A percentile compares a stretch with the other conserved stretches of the same genome.
Conservation (phyloP, 2,797 vertebrate species). For the Manis javanica region DNA sequence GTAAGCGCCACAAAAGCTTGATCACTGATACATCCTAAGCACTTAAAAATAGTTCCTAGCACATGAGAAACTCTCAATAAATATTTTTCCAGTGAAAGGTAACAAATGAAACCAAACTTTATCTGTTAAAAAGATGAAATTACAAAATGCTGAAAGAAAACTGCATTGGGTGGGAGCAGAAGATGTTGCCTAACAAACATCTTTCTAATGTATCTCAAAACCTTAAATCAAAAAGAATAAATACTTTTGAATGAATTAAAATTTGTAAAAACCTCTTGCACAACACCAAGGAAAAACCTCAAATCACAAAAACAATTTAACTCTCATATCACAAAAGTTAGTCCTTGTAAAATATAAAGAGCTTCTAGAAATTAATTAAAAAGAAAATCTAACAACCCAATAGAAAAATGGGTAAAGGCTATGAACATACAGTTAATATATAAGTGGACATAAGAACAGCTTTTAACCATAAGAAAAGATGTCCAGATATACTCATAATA, state of each 20-base stretch:
- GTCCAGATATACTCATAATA: background rate
- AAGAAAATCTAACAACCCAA: background rate
- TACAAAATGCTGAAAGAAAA: background rate
- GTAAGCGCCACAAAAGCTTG: background rate
- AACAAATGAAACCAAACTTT: background rate
- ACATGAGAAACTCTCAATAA: background rate
- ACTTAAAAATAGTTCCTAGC: background rate
- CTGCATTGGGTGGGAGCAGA: background rate
- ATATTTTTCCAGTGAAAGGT: background rate
- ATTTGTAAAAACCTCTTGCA: background rate
- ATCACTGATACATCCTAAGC: background rate
- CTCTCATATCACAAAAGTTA: background rate
- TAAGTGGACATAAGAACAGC: background rate
- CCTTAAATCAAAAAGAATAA: background rate
- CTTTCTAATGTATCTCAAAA: background rate
- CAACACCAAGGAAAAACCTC: background rate
- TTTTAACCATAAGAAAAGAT: background rate
- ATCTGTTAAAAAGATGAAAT: background rate
- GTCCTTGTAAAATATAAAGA: background rate
- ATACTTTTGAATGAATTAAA: background rate
- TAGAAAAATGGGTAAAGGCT: background rate
- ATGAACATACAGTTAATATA: background rate
- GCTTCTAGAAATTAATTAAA: background rate
- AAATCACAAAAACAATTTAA: background rate
- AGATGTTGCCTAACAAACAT: background rate